Evolutionary conservation across 2,888 invertebrate genomes (phyloP), one percentile per base, ranked within the genome.

Genomic region (Xestia sexstrigata): DNA sequence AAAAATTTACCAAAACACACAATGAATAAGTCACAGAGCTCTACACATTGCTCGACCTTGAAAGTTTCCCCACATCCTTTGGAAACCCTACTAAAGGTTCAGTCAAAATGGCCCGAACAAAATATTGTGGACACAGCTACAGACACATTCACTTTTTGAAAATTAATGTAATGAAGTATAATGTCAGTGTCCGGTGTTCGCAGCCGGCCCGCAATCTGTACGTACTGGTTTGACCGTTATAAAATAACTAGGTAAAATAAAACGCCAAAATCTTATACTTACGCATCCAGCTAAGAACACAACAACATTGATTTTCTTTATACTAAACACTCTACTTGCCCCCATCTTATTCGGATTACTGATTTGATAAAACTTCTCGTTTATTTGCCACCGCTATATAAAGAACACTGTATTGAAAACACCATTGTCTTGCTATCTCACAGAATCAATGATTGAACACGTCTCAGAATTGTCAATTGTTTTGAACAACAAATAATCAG

Each of bases 401-500:
- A 81, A 87, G 83, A 86, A 85, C 81, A 68, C 47, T 76, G 88
- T 88, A 89, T 82, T 90, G 89, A 82, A 89, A 88, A 81, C 79
- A 85, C 70, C 88, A 91, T 89, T 89, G 90, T 89, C 79, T 74
- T 66, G 13, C 69, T 83, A 86, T 86, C 84, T 82, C 58, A 72
- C 58, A 79, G 74, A 74, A 77, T 81, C 73, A 71, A 60, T 78
- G 87, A 88, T 88, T 82, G 77, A 78, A 84, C 88, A 88, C 87
- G 88, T 88, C 74, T 45, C 69, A 73, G 58, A 72, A 75, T 81
- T 81, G 68, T 66, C 69, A 73, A 85, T 79, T 82, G 82, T 85
- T 73, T 69, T 55, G 23, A 74, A 75, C 65, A 76, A 83, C 49
- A 66, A 78, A 69, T 45, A 63, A 73, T 69, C 30, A 76, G 15